Evolutionary conservation across 2,888 invertebrate genomes (phyloP), one percentile per base, ranked within the genome.

Genomic region (Cephus spinipes): DNA sequence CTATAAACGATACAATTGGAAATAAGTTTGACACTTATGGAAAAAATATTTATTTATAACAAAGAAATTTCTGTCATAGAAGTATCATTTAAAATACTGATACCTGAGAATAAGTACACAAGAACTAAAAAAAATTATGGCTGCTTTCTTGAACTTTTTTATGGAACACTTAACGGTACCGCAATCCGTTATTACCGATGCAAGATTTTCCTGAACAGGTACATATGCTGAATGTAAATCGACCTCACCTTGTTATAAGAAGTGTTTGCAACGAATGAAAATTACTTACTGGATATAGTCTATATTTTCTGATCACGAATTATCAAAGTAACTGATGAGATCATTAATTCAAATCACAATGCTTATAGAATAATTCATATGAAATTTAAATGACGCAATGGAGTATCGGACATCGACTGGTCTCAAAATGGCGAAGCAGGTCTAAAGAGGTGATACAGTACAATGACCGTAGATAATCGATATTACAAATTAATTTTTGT

Each of bases 121-220:
- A 23, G 9, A 23, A 1, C 9, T 55, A 23, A 6, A 40, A 40
- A 12, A 35, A 40, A 15, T 23, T 23, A 15, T 1, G 23, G 11
- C 30, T 71, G 15, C 11, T 71, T 32, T 71, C 71, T 34, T 32
- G 12, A 33, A 30, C 12, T 30, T 15, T 71, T 71, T 76, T 83
- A 81, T 83, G 77, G 85, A 83, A 40, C 85, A 34, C 74, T 73
- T 85, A 85, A 86, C 85, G 86, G 85, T 85, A 84, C 81, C 69
- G 12, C 68, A 76, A 80, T 69, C 78, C 75, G 73, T 84, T 77
- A 81, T 83, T 83, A 81, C 79, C 79, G 74, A 84, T 76, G 74
- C 76, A 69, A 77, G 78, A 86, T 81, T 80, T 83, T 82, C 81
- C 81, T 81, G 81, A 80, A 74, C 23, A 40, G 6, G 12, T 40